Evolutionary conservation across 2,888 invertebrate species (phyloP), one percentile per base, ranked within the genome.

Genomic region (Teinopalpus imperialis): DNA sequence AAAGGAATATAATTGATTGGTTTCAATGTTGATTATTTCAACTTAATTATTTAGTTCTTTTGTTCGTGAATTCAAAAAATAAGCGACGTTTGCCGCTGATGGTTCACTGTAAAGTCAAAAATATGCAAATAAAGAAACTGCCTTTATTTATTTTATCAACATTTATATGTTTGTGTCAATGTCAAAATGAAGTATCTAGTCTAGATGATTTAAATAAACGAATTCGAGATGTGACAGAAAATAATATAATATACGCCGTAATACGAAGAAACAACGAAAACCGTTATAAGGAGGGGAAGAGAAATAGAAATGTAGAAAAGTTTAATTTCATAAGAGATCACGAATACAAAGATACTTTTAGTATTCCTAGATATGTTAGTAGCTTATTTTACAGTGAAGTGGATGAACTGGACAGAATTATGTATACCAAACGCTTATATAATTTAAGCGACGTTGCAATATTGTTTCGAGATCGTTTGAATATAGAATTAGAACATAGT

Each of bases 381-480:
- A 46, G 31, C 13, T 9, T 60, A 14, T 49, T 45, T 30, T 60
- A 60, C 31, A 37, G 39, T 16, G 60, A 60, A 32, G 29, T 47
- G 1, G 43, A 56, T 9, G 37, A 30, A 12, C 2, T 23, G 12
- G 56, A 53, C 4, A 41, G 21, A 2, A 32, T 31, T 14, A 40
- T 51, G 18, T 60, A 53, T 34, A 23, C 45, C 1, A 52, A 49
- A 21, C 44, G 49, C 42, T 12, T 58, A 2, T 45, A 53, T 6
- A 52, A 42, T 36, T 44, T 60, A 6, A 36, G 40, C 34, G 55
- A 58, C 6, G 56, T 56, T 2, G 56, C 45, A 7, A 29, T 35
- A 6, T 23, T 58, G 14, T 49, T 58, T 3, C 31, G 26, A 6
- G 48, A 60, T 4, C 48, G 44, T 20, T 44, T 44, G 31, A 49